Percentiles rank a stretch among this genome's conserved stretches.
phyloP scores from a whole-genome alignment of 2,888 invertebrate genomes.

The Serrognathus titanus region DNA sequence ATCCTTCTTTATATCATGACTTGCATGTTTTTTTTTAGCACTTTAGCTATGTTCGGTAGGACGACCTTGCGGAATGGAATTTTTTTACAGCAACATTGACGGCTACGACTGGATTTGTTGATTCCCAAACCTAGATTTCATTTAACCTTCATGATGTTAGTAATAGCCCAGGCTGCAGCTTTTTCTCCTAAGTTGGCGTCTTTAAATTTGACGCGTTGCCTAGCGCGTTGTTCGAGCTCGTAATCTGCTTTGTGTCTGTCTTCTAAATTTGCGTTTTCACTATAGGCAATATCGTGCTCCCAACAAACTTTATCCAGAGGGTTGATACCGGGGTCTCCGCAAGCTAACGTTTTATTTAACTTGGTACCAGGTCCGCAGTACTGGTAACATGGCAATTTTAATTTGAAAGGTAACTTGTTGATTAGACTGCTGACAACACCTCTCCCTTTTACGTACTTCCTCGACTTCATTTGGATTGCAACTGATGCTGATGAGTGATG shows the following conservation, averaged over 20 bases:
- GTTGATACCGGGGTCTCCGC: no score
- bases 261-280: neutral
- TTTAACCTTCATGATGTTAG: constrained; percentile 16
- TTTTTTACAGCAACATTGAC: neutral
- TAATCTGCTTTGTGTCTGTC: constrained; percentile 11
- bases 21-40: neutral
- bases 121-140: constrained; percentile 19
- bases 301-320: no score
- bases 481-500: no score
- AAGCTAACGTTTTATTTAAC: neutral
- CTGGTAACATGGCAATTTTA: no score
- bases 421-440: no score
- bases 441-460: no score
- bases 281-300: constrained; percentile 9
- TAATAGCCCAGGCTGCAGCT: constrained; percentile 6
- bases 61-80: no score
- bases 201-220: constrained; percentile 7
- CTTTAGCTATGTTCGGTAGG: no score
- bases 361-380: constrained; percentile 9
- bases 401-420: no score
- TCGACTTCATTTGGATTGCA: no score
- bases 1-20: constrained; percentile 12
- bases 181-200: constrained; percentile 15
- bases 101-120: constrained; percentile 1
- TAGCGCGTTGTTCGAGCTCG: constrained; percentile 7